Conservation (phyloP, 2,113 vertebrate species). For the Gracilinanus agilis region DNA sequence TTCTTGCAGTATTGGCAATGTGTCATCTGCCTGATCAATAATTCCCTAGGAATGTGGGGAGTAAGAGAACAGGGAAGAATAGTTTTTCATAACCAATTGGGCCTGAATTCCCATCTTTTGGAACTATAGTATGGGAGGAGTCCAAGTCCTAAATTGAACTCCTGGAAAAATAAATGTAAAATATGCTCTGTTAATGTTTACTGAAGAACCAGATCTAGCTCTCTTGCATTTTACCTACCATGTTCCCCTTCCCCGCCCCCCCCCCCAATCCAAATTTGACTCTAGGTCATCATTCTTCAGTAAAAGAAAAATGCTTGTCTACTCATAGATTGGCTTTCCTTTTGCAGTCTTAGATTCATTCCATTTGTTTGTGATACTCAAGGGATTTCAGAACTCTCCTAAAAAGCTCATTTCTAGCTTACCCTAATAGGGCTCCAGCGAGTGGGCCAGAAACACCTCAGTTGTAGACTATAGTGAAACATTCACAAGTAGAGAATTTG, state of each 20-base stretch:
- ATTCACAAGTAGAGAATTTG: neutral
- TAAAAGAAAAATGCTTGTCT: neutral
- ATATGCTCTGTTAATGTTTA: neutral
- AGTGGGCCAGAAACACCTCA: conserved; percentile 15
- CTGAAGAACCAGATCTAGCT: rapidly evolving
- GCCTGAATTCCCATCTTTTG: neutral
- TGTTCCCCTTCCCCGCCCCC: neutral
- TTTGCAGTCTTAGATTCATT: conserved; percentile 21
- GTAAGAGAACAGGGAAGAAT: neutral
- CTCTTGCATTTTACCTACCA: neutral
- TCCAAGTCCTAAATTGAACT: neutral
- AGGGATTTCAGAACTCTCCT: neutral
- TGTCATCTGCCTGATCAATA: neutral
- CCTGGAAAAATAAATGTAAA: neutral
- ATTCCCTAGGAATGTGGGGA: neutral
- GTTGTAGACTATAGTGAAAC: neutral
- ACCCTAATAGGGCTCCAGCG: conserved; percentile 1
- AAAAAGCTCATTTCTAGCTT: neutral
- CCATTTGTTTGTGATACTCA: conserved; percentile 22
- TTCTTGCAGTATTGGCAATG: no score
- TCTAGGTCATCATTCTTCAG: neutral
- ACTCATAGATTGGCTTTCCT: neutral
- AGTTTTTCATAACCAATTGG: neutral
- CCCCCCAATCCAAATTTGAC: neutral
- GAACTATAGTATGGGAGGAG: neutral